These are phyloP conservation scores for Thymelicus acteon DNA, from an alignment of 2,888 invertebrate species.

Conservation along the genomic window DNA sequence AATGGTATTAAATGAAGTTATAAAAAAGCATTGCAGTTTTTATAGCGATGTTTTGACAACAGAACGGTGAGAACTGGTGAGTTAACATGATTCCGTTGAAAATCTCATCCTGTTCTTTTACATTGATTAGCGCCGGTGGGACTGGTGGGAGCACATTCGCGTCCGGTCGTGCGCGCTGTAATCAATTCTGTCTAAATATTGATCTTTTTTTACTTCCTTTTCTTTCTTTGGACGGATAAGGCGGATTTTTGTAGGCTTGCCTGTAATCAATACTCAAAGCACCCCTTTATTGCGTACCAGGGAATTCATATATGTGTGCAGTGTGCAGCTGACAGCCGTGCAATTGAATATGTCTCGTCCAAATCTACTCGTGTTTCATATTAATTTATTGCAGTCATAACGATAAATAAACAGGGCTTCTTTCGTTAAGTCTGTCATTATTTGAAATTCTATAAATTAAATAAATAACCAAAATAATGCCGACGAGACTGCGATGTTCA, in stretches of 20 bases:
- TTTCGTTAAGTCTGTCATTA: neutral
- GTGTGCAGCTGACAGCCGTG: constrained; percentile 21
- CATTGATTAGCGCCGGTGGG: constrained; percentile 62
- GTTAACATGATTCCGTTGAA: constrained; percentile 77
- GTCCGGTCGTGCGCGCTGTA: constrained; percentile 71
- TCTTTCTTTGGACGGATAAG: constrained; percentile 66
- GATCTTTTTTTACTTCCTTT: constrained; percentile 80
- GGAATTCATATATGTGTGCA: constrained; percentile 42
- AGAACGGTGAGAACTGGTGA: constrained; percentile 68
- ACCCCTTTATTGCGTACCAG: constrained; percentile 54
- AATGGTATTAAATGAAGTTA: constrained; percentile 46
- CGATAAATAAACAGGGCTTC: too few relatives aligned
- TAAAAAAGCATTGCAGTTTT: constrained; percentile 48
- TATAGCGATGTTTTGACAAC: constrained; percentile 68
- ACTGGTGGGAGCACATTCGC: constrained; percentile 63
- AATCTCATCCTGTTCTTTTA: constrained; percentile 79
- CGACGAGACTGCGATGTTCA: too few relatives aligned
- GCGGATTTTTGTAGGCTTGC: constrained; percentile 63
- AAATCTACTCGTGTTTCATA: constrained; percentile 14
- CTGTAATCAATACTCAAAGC: constrained; percentile 66
- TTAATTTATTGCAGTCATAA: constrained; percentile 1
- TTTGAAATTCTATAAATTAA: neutral
- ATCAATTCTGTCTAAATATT: constrained; percentile 83
- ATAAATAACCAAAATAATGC: too few relatives aligned
- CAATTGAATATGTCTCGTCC: constrained; percentile 7